Base-by-base conservation (phyloP, 2,888 invertebrate genomes). In the Margaritifera margaritifera region DNA sequence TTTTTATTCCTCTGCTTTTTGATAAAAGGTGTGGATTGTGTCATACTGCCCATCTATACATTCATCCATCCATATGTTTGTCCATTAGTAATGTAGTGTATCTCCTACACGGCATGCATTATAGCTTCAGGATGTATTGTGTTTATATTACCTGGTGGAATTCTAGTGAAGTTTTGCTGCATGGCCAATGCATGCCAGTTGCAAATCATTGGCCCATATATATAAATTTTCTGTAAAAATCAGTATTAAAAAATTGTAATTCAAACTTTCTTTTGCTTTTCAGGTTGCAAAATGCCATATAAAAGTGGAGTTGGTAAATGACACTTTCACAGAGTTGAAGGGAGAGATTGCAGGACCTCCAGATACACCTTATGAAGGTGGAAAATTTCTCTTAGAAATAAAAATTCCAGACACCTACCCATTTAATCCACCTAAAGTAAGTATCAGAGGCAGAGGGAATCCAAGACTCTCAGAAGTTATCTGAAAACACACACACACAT, bases 391-490 rank as follows among this genome's bases (percentile, higher is more conserved):
- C 75, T 92, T 99, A 79, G 98, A 99, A 91, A 99, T 99, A 77
- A 96, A 95, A 92, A 96, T 99, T 80, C 99, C 99, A 84, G 98
- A 99, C 91, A 97, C 97, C 58, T 99, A 99, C 92, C 99, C 99
- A 22, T 99, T 99, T 90, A 97, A 97, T 92, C 99, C 99, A 77
- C 99, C 99, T 63, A 98, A 98, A 94, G 98, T 98, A 92, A 90
- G 62, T 55, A 20, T 11, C 8, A 42, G 24, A 18, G 24, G 19
- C n/a, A 55, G 22, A 55, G 18, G 6, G 15, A 53, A 53, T 19
- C 53, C 53, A 18, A 18, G 53, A 53, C 15, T 15, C 19, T 15
- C 53, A 18, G 15, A 53, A 19, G 19, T 53, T 53, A 53, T 53
- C 53, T n/a, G n/a, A n/a, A n/a, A n/a, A n/a, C n/a, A n/a, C n/a